Base-by-base conservation (phyloP, 2,888 invertebrate species). In the Dione juno region DNA sequence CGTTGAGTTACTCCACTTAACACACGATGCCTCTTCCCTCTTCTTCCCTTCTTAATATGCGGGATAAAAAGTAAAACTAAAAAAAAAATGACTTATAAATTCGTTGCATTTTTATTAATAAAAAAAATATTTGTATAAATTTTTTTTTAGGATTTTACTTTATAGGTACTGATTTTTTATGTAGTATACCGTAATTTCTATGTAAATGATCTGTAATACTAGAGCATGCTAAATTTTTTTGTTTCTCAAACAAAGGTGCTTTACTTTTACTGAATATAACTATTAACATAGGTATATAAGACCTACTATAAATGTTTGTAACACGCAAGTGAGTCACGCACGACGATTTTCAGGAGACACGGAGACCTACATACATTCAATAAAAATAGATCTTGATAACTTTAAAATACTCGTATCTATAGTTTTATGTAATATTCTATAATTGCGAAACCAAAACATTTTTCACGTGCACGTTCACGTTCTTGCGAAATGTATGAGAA, bases 241-340 rank as follows among this genome's bases (percentile, higher is more conserved):
- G 9, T 50, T 16, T 40, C 16, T 37, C 1, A 9, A 8, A 43
- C 21, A 35, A 61, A 61, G 8, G 61, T 45, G 43, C 28, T 61
- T 50, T 64, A 64, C 59, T 67, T 59, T 66, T 50, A 37, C 71
- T 67, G 69, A 54, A 69, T 74, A 71, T 59, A 57, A 41, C 69
- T 72, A 74, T 72, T 75, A 72, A 67, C 71, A 70, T 74, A 74
- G 45, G 45, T 45, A 73, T 61, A 61, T 45, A 45, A 61, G 43
- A 28, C 21, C 59, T 69, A 71, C 41, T 69, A 69, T 67, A 73
- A 73, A 69, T 68, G 66, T 59, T 67, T 48, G 40, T 50, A 68
- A 35, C 75, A 75, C 74, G 76, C 74, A 54, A 75, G 52, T 59
- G 52, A 48, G 61, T 66, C 74, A 75, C 75, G 76, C 74, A 75